Base-by-base conservation (phyloP, 2,888 invertebrate species). In the Empis livida region DNA sequence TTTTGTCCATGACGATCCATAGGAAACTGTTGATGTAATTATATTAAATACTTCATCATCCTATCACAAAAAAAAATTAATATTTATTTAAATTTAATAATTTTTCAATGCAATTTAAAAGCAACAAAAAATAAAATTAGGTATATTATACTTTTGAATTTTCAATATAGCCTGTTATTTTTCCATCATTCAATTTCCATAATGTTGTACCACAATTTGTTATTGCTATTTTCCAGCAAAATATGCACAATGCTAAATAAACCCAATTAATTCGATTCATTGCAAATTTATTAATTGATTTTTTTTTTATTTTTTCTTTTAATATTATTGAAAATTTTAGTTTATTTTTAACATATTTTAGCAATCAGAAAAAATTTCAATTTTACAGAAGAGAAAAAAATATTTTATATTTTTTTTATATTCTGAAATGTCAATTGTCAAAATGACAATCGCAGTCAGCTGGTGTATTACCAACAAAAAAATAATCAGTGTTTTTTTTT, bases 121-220 rank as follows among this genome's bases (percentile, higher is more conserved):
- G 59, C 61, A 46, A 58, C 62, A 46, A 61, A 60, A 37, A 57
- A 54, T 30, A 57, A 53, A 60, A 60, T 10, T n/a, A n/a, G n/a
- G n/a, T 16, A 8, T 14, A n/a, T 9, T 32, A 37, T 46, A 53
- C 53, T 47, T 54, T 52, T n/a, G 51, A 52, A 35, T 55, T 54
- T 9, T 55, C 54, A 15, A 45, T 43, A 16, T 52, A 52, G 13
- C 54, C 55, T 41, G 82, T 82, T 50, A 86, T 82, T 70, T 82
- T 80, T 46, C 82, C 84, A 62, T 80, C 84, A 65, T 82, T 87
- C 51, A 91, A 71, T 70, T 82, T 82, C 90, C 90, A 91, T 63
- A 86, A 74, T 58, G 81, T 83, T 46, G 88, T 85, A 56, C 85
- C 77, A 35, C 89, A 87, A 71, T 88, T 89, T 54, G 81, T 85